phyloP scores from a whole-genome alignment of 1,140 invertebrate species.

The Drosophila grimshawi region DNA sequence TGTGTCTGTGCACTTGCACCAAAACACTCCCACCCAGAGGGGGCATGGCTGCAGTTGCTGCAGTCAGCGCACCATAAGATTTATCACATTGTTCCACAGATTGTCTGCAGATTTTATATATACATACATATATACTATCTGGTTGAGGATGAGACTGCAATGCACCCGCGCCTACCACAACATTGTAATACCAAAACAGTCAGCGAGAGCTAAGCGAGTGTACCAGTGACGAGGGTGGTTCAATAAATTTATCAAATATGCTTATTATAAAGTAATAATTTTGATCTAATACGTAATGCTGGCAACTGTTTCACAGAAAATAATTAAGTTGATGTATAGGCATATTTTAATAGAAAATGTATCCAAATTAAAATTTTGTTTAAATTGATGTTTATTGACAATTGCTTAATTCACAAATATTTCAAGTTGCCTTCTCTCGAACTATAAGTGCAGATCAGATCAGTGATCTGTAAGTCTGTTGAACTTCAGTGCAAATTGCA shows the following conservation, averaged over 20 bases:
- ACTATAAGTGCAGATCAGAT: constrained; percentile 45
- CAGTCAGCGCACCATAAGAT: constrained; percentile 67
- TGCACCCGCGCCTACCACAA: constrained; percentile 79
- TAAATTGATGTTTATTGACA: too few relatives aligned
- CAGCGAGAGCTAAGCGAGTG: constrained; percentile 44
- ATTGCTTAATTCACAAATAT: not conserved
- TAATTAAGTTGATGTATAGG: too few relatives aligned
- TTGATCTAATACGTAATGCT: not conserved
- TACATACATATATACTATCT: constrained; percentile 17
- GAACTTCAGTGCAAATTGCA: constrained; percentile 63
- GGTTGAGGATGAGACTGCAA: constrained; percentile 37
- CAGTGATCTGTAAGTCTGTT: constrained; percentile 70
- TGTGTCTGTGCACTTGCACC: constrained; percentile 37
- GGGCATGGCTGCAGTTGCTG: constrained; percentile 60
- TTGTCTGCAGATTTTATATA: constrained; percentile 78
- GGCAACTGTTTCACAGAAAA: too few relatives aligned
- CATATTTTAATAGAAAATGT: not conserved
- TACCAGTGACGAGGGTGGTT: constrained; percentile 34
- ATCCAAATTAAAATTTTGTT: too few relatives aligned
- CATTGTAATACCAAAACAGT: constrained; percentile 40
- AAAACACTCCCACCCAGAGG: constrained; percentile 78
- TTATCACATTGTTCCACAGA: constrained; percentile 83
- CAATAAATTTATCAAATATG: too few relatives aligned
- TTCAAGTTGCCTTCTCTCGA: not conserved
- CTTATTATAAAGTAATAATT: too few relatives aligned